Evolutionary conservation across 2,797 vertebrate genomes (phyloP).

Genomic region (Bucorvus abyssinicus): DNA sequence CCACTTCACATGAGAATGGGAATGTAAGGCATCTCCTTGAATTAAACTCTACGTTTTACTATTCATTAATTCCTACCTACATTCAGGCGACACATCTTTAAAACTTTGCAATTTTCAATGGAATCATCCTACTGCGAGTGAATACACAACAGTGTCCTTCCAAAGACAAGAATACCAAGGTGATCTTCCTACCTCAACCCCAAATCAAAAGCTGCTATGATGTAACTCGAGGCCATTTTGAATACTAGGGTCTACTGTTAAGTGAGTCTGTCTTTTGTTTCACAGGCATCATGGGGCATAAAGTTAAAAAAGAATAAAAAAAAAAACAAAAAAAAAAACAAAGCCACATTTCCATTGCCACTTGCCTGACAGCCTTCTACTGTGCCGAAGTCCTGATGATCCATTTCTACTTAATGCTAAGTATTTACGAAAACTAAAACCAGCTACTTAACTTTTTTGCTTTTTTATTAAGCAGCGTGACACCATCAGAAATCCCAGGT

Average conservation of each 20-base stretch:
- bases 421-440: background rate
- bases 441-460: background rate
- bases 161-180: background rate
- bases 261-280: background rate
- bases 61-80: background rate
- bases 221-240: background rate
- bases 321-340: no score
- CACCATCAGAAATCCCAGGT: background rate
- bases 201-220: background rate
- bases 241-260: background rate
- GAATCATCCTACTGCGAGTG: background rate
- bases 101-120: background rate
- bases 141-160: background rate
- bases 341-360: background rate
- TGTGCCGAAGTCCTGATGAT: background rate
- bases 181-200: background rate
- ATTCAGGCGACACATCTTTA: background rate
- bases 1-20: background rate
- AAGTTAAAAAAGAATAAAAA: background rate
- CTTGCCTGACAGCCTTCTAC: background rate
- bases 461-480: background rate
- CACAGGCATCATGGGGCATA: background rate
- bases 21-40: background rate
- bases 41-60: background rate
- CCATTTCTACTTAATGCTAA: background rate